phyloP scores from a whole-genome alignment of 2,888 invertebrate genomes.

The Fragum fragum region DNA sequence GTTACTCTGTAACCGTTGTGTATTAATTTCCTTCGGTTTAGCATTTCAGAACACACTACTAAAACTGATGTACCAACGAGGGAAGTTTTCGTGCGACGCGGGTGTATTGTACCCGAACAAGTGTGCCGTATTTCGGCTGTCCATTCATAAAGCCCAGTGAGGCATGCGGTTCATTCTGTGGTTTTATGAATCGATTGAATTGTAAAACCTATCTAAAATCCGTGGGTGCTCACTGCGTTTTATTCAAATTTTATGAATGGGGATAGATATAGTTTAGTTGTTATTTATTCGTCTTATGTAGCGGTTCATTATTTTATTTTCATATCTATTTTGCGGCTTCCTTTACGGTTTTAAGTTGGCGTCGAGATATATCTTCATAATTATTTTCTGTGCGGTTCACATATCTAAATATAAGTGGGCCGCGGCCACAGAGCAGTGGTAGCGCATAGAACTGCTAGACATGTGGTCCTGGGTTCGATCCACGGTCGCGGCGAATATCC shows the following conservation, averaged over 20 bases:
- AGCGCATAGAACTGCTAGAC: no score
- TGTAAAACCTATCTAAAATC: not conserved
- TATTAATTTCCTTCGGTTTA: no score
- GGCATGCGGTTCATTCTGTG: not conserved
- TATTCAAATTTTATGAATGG: constrained; percentile 17
- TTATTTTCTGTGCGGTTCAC: not conserved
- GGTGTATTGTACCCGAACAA: constrained; percentile 4
- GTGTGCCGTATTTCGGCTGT: not conserved
- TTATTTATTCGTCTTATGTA: constrained; percentile 3
- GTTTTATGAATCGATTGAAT: constrained; percentile 8
- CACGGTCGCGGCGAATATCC: no score
- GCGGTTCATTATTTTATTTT: constrained; percentile 6
- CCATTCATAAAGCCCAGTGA: constrained; percentile 7
- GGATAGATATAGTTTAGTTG: constrained; percentile 6
- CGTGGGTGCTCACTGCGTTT: not conserved
- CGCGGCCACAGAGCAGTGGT: no score
- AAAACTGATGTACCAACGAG: no score
- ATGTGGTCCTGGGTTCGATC: no score
- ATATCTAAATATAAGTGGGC: no score
- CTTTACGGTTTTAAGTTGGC: not conserved
- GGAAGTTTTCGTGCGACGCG: not conserved
- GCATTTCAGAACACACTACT: no score
- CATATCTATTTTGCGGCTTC: constrained; percentile 6
- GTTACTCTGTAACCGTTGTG: no score
- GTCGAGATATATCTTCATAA: not conserved